Evolutionary conservation across 30 jellyfish, hydroid and myxozoan genomes (phyloP).

Genomic region (Cassiopea andromeda): DNA sequence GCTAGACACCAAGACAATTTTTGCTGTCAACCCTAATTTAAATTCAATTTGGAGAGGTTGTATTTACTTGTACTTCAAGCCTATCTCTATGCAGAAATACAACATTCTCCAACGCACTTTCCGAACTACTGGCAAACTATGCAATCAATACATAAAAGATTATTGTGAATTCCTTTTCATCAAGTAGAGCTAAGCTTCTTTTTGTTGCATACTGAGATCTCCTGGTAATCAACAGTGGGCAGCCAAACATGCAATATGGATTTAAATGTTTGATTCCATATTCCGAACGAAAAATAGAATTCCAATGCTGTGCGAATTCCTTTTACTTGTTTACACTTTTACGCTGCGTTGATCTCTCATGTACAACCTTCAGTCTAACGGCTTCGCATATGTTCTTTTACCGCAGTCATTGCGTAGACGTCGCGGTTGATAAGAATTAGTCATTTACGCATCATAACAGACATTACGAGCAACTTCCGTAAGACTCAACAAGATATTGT

Average conservation of each 20-base stretch:
- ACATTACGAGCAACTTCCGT: background rate
- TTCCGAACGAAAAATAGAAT: background rate
- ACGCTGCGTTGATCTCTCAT: background rate
- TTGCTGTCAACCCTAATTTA: too few relatives aligned
- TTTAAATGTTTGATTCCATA: background rate
- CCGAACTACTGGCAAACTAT: too few relatives aligned
- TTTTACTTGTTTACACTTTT: background rate
- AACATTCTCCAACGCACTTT: too few relatives aligned
- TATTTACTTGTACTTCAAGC: too few relatives aligned
- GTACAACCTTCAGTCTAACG: background rate
- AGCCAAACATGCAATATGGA: background rate
- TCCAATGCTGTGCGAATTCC: background rate
- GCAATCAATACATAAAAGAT: too few relatives aligned
- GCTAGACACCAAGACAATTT: too few relatives aligned
- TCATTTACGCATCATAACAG: background rate
- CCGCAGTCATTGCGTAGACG: background rate
- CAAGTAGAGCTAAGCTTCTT: background rate
- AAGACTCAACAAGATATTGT: slow-evolving; percentile 5
- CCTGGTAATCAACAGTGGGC: background rate
- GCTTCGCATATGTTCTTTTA: background rate
- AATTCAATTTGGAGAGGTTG: too few relatives aligned
- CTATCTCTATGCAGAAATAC: too few relatives aligned
- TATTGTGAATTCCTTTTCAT: too few relatives aligned
- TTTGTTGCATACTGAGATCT: background rate
- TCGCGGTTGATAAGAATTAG: background rate